Base-by-base conservation (phyloP, 2,888 invertebrate genomes). In the Chrysolina americana region DNA sequence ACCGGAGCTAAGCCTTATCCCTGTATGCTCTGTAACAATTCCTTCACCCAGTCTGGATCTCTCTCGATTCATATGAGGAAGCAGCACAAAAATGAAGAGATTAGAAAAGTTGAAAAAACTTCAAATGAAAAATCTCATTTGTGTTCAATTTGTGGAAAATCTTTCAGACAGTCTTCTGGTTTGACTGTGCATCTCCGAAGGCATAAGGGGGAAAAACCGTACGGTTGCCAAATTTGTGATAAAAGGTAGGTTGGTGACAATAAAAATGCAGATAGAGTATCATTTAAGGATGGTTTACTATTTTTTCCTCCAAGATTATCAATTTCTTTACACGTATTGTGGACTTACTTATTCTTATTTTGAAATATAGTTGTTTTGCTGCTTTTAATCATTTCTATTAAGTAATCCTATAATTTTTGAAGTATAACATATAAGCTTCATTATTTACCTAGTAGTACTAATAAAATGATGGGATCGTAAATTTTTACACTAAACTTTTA, bases 61-160 rank as follows among this genome's bases (percentile, higher is more conserved):
- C 74, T 83, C 23, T 74, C 80, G 21, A 80, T 79, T 19, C 84
- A 84, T 70, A 78, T 83, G 79, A 82, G 78, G 73, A 79, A 71
- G 62, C 83, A 83, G 73, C 74, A 79, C 56, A 79, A 80, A 59
- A 2, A 76, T 65, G 47, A 74, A 68, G 59, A 66, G 13, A 0
- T 65, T 11, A 76, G 76, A 62, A 72, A 73, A 36, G 69, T 48
- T 19, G 73, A 70, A 21, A 73, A 71, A 44, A 76, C 74, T 48
- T 21, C 53, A 2, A 76, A 77, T 59, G 73, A 78, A 10, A 81
- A 76, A 53, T 77, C 79, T 23, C 78, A 85, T 80, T 74, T 86
- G 65, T 86, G 85, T 76, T 80, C 81, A 23, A 81, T 82, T 11
- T 86, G 86, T 79, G 85, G 85, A 21, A 85, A 83, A 79, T 81